phyloP scores from a whole-genome alignment of 2,113 vertebrate species.

The Pseudolaguvia tuberculata region DNA sequence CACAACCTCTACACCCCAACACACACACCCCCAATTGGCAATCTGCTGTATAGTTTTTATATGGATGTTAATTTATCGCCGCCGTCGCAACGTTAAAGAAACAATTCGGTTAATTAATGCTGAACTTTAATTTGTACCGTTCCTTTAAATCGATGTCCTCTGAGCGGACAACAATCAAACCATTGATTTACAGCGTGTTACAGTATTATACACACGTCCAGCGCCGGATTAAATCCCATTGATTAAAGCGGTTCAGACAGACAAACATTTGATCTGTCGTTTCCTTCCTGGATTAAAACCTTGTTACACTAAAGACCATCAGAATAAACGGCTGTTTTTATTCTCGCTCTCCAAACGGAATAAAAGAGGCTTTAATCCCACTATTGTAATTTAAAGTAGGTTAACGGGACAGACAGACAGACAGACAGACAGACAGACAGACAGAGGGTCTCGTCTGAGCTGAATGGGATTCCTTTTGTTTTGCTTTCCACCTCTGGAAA shows the following conservation, averaged over 20 bases:
- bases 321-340: no score
- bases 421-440: no score
- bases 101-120: constrained; percentile 56
- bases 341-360: no score
- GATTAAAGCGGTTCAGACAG: constrained; percentile 45
- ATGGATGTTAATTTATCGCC: constrained; percentile 47
- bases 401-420: constrained; percentile 23
- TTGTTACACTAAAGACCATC: constrained; percentile 38
- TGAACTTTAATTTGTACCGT: constrained; percentile 47
- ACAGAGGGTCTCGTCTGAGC: neutral
- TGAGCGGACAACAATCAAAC: constrained; percentile 46
- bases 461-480: neutral
- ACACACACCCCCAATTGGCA: neutral
- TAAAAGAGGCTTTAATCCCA: constrained; percentile 11
- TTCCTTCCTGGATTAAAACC: constrained; percentile 41
- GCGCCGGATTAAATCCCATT: constrained; percentile 50
- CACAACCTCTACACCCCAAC: no score
- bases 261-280: constrained; percentile 41
- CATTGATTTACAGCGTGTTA: constrained; percentile 49
- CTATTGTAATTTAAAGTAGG: neutral
- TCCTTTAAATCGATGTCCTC: constrained; percentile 55
- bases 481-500: neutral
- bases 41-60: constrained; percentile 32
- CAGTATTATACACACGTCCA: constrained; percentile 46
- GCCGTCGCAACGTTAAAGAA: constrained; percentile 48